These are phyloP conservation scores for Triplophysa tibetana DNA, from an alignment of 2,113 vertebrate species.

Conservation along the genomic window DNA sequence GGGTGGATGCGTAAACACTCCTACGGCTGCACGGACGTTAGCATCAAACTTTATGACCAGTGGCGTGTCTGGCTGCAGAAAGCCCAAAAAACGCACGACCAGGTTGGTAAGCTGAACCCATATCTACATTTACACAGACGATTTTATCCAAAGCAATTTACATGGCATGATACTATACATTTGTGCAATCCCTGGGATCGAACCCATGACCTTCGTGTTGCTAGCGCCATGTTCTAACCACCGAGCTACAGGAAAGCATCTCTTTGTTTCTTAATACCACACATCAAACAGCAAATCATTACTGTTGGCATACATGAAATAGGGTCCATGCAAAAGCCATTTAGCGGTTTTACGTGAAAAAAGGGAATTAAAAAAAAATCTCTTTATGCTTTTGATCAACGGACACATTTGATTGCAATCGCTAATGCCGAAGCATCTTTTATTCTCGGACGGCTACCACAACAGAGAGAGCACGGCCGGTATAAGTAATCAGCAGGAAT, in stretches of 20 bases:
- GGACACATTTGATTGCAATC: conserved; percentile 63
- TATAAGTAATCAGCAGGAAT: conserved; percentile 62
- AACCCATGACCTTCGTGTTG: too few relatives aligned
- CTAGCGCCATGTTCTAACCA: too few relatives aligned
- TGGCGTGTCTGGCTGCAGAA: conserved; percentile 97
- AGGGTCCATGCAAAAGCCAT: background rate
- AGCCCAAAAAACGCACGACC: conserved; percentile 91
- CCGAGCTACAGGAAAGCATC: too few relatives aligned
- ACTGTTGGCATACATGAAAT: background rate
- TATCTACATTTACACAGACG: background rate
- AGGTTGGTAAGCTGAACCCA: conserved; percentile 84
- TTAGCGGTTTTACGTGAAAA: conserved; percentile 5
- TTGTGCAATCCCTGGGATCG: too few relatives aligned
- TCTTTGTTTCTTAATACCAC: too few relatives aligned
- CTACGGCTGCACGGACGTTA: conserved; percentile 88
- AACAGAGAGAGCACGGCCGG: conserved; percentile 65
- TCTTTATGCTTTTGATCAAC: conserved; percentile 45
- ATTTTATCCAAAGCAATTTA: too few relatives aligned
- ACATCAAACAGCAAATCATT: background rate
- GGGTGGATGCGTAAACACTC: conserved; percentile 93
- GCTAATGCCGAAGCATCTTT: conserved; percentile 60
- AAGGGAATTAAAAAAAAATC: conserved; percentile 37
- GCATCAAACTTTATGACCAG: conserved; percentile 95
- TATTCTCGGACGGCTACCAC: conserved; percentile 65
- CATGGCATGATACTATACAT: too few relatives aligned